phyloP scores from a whole-genome alignment of 1,140 invertebrate genomes.

The Plectus sambesii region DNA sequence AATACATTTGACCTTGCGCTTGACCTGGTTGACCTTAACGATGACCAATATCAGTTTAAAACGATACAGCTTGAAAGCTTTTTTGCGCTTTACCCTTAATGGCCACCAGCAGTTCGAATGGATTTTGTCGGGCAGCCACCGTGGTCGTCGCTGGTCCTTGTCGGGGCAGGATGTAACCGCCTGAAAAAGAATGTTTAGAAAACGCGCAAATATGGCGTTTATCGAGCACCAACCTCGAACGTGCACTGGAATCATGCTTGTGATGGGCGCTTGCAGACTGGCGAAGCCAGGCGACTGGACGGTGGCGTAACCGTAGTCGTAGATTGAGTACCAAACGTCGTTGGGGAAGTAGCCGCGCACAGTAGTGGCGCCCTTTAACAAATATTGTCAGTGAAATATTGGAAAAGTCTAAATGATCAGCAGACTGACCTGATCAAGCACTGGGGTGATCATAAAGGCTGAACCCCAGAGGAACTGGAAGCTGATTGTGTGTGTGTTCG shows the following conservation, averaged over 20 bases:
- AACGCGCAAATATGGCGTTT: conserved; percentile 55
- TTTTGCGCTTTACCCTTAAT: conserved; percentile 46
- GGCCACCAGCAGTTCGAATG: conserved; percentile 55
- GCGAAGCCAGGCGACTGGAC: conserved; percentile 16
- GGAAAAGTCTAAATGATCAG: conserved; percentile 10
- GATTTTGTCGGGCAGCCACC: conserved; percentile 54
- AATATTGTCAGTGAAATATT: conserved; percentile 2
- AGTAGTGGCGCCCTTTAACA: conserved; percentile 33
- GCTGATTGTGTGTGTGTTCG: conserved; percentile 18
- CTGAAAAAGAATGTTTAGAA: conserved; percentile 57
- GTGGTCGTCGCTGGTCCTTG: conserved; percentile 59
- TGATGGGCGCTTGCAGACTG: conserved; percentile 42
- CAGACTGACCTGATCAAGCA: conserved; percentile 26
- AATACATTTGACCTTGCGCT: conserved; percentile 56
- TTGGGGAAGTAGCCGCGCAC: conserved; percentile 59
- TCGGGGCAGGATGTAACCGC: conserved; percentile 60
- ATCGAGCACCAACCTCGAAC: conserved; percentile 45
- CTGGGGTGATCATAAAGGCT: conserved; percentile 26
- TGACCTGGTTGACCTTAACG: too few species aligned
- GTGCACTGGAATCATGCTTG: conserved; percentile 45
- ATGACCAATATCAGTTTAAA: too few species aligned
- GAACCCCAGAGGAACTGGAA: conserved; percentile 34
- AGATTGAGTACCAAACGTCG: conserved; percentile 62
- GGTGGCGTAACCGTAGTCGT: conserved; percentile 46
- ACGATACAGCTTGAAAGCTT: conserved; percentile 47